Conservation (phyloP, 2,888 invertebrate species). For the Tipula vernalis region DNA sequence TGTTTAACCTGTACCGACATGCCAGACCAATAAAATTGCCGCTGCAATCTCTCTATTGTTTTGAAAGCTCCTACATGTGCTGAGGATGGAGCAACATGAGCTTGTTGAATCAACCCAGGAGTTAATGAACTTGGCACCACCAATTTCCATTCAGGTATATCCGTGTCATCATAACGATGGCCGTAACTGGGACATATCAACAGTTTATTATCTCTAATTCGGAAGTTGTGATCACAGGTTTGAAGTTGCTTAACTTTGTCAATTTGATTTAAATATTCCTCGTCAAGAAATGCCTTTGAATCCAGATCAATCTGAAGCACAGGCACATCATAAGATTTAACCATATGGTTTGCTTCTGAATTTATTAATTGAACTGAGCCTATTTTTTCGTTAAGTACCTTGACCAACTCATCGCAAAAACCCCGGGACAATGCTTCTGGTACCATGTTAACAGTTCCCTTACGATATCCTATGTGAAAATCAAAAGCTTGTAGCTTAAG, state of each 20-base stretch:
- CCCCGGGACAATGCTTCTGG: background rate
- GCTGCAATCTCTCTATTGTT: background rate
- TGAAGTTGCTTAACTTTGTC: background rate
- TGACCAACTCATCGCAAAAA: background rate
- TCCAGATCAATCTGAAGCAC: too few relatives aligned
- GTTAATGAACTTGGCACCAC: background rate
- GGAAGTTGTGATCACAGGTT: too few relatives aligned
- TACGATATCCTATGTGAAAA: background rate
- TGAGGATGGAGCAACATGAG: background rate
- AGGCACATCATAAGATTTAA: too few relatives aligned
- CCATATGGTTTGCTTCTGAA: too few relatives aligned
- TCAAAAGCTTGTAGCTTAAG: background rate
- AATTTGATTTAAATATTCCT: background rate
- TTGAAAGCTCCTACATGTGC: background rate
- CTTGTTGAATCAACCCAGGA: background rate
- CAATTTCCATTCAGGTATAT: background rate
- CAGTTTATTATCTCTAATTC: too few relatives aligned
- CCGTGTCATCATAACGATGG: background rate
- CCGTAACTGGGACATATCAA: too few relatives aligned
- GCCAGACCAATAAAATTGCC: background rate
- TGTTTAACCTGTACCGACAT: too few relatives aligned
- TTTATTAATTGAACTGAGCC: too few relatives aligned
- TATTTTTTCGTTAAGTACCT: too few relatives aligned
- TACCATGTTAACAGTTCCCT: background rate
- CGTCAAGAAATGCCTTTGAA: background rate